phyloP scores from a whole-genome alignment of 2,888 invertebrate genomes.

The Rhingia campestris region DNA sequence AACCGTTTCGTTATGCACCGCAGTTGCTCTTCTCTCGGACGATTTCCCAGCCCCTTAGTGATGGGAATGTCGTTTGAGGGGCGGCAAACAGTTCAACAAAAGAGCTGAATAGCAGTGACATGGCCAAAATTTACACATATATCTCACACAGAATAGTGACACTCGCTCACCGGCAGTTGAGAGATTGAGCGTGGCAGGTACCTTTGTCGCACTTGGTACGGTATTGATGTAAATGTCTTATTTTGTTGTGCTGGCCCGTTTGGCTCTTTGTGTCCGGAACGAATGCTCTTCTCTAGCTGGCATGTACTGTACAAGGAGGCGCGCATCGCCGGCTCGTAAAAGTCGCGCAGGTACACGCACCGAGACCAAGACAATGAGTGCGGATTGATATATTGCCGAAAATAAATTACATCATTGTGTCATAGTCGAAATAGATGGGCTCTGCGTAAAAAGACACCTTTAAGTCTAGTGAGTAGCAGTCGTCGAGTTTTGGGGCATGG shows the following conservation, averaged over 20 bases:
- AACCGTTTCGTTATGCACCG: constrained; percentile 71
- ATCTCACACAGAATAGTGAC: constrained; percentile 68
- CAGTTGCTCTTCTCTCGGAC: constrained; percentile 63
- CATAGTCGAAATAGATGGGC: constrained; percentile 69
- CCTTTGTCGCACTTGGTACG: constrained; percentile 66
- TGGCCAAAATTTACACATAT: constrained; percentile 74
- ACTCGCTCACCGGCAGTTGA: constrained; percentile 35
- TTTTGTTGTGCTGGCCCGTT: constrained; percentile 54
- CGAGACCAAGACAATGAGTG: constrained; percentile 47
- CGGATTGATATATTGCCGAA: constrained; percentile 73
- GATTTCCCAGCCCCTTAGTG: constrained; percentile 68
- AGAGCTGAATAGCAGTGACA: constrained; percentile 71
- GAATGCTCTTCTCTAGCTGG: constrained; percentile 48
- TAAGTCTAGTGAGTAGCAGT: constrained; percentile 51
- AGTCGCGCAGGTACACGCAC: constrained; percentile 60
- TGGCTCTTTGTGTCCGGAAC: constrained; percentile 59
- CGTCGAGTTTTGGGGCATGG: constrained; percentile 13
- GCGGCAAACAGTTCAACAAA: constrained; percentile 55
- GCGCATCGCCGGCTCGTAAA: constrained; percentile 56
- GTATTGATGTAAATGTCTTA: constrained; percentile 72
- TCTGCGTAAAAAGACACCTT: constrained; percentile 67
- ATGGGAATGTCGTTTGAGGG: constrained; percentile 66
- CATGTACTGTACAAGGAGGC: constrained; percentile 60
- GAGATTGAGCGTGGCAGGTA: constrained; percentile 62
- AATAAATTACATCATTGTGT: constrained; percentile 72